Conservation (phyloP, 2,797 vertebrate species). For the Parauchenoglanis ngamensis region DNA sequence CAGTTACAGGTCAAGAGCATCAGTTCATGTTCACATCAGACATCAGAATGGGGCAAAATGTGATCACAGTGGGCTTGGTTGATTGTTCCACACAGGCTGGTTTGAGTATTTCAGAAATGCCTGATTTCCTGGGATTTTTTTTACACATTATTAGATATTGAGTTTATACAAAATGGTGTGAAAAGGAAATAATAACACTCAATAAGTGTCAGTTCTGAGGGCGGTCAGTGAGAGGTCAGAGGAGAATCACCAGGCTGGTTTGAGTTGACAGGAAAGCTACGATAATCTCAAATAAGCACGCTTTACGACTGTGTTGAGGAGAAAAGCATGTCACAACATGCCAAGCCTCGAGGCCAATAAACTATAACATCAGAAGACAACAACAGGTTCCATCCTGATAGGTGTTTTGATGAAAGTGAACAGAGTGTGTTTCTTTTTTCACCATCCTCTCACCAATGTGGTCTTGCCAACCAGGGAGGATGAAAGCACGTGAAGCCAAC, state of each 20-base stretch:
- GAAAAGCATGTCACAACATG: neutral
- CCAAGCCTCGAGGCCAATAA: neutral
- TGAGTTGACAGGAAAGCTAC: neutral
- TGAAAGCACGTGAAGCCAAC: neutral
- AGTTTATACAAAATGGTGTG: neutral
- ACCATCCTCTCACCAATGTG: neutral
- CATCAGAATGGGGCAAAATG: neutral
- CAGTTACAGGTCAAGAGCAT: neutral
- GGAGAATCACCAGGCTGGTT: neutral
- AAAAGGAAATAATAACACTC: neutral
- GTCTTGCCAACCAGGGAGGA: neutral
- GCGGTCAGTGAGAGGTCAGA: neutral
- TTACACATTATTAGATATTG: too few relatives aligned
- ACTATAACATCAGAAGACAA: neutral
- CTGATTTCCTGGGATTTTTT: neutral
- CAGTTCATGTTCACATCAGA: neutral
- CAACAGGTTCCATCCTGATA: neutral
- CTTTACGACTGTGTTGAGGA: neutral
- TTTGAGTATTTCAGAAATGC: neutral
- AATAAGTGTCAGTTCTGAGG: neutral
- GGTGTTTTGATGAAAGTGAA: neutral
- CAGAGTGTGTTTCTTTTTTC: neutral
- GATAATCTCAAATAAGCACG: neutral
- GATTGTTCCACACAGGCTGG: neutral
- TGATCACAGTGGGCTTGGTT: neutral